Evolutionary conservation across 2,888 invertebrate genomes (phyloP), one percentile per base, ranked within the genome.

Genomic region (Yponomeuta sedellus): DNA sequence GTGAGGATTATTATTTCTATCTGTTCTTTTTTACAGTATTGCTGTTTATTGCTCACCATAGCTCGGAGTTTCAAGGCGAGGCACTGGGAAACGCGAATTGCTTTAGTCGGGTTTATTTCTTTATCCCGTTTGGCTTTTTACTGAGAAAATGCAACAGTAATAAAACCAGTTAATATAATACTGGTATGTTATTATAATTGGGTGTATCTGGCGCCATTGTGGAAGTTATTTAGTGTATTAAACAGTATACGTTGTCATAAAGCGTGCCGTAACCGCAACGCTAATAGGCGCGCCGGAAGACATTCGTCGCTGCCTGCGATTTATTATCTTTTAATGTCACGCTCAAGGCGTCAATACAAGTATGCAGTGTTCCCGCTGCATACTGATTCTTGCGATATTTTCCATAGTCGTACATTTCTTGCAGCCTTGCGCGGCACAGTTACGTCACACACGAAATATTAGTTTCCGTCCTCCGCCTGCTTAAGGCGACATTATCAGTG

Each of bases 1-100:
- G 44, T 52, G 44, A 52, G 44, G 44, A 52, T 52, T 52, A 52
- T 16, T 52, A 52, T 52, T 52, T 52, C 44, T 52, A 52, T 52
- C 5, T 34, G 34, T 34, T 34, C 3, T 16, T 52, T 16, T 52
- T 52, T 52, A 52, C 44, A 52, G 44, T 16, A 52, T 52, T 12
- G 12, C 44, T 16, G 16, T 52, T 52, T 52, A 52, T 52, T 52
- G 44, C 44, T 52, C 44, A 52, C 44, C 44, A 52, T 52, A 1
- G 16, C 44, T 52, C 44, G 44, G 44, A 52, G 16, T 52, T 52
- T 52, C 44, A 52, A 16, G 44, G 16, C 44, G 44, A 8, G 16
- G 44, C 12, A 52, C 44, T 52, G 44, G 44, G 4, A 52, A 52
- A 52, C 44, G 16, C 4, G 12, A 52, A 52, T 12, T 52, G 12